Conservation (phyloP, 2,888 invertebrate species). For the Agriopis leucophaearia region DNA sequence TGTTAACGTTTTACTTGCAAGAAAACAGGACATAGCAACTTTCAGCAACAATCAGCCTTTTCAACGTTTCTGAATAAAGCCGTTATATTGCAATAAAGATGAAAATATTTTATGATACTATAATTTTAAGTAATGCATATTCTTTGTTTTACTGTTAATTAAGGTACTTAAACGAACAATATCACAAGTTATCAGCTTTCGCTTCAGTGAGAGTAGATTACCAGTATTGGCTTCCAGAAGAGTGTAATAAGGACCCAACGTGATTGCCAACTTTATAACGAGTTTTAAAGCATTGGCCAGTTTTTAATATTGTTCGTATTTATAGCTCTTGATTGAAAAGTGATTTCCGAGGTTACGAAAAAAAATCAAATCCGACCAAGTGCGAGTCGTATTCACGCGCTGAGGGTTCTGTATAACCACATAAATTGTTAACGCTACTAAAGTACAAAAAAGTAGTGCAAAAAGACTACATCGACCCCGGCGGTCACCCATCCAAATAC, state of each 20-base stretch:
- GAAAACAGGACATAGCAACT: too few relatives aligned
- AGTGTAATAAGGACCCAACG: slow-evolving; percentile 55
- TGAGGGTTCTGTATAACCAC: too few relatives aligned
- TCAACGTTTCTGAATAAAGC: background rate
- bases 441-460: slow-evolving; percentile 28
- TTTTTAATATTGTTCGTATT: slow-evolving; percentile 59
- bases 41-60: background rate
- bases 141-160: slow-evolving; percentile 6
- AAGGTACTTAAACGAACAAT: slow-evolving; percentile 35
- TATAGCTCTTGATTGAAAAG: slow-evolving; percentile 47
- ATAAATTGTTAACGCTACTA: background rate
- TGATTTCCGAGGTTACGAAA: background rate
- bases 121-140: background rate
- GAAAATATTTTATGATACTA: slow-evolving; percentile 1
- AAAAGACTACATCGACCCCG: slow-evolving; percentile 49
- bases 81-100: background rate
- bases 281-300: slow-evolving; percentile 32
- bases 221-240: slow-evolving; percentile 54
- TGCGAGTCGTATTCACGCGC: too few relatives aligned
- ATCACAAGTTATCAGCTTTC: slow-evolving; percentile 64
- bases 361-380: background rate
- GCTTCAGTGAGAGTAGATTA: slow-evolving; percentile 71
- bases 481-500: slow-evolving; percentile 73
- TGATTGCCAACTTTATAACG: slow-evolving; percentile 53
- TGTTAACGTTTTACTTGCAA: too few relatives aligned